Evolutionary conservation across 92 coral and sea anemone species (phyloP), one percentile per base, ranked within the genome.

Genomic region (Paragorgia papillata): DNA sequence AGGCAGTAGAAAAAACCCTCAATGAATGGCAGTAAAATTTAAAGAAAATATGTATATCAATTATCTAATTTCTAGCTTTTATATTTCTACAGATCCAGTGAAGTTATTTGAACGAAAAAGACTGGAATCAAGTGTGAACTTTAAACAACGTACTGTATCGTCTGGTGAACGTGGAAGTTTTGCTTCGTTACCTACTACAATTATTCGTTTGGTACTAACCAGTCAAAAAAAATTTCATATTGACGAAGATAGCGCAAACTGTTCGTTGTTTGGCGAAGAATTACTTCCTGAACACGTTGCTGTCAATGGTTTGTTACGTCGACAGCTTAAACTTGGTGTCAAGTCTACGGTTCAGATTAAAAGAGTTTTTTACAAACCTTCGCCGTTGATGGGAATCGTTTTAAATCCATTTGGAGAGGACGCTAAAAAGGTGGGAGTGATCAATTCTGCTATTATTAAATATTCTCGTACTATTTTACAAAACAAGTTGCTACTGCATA

Each of bases 351-450:
- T 87, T 39, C 86, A 62, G 69, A 30, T 92, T 44, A 66, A 69
- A 58, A 77, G 83, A 71, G 58, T 76, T 32, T 44, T 66, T 5
- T 73, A 73, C 46, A 74, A 68, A 25, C 87, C 98, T 62, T 81
- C 89, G 30, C 83, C 48, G 26, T 34, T 89, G 35, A 66, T 91
- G 70, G 98, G 98, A 12, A 74, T 94, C 59, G 83, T 94, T 37
- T 50, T 94, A 59, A 96, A 94, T 79, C 92, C 93, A 15, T 65
- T 60, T 39, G 85, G 78, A 69, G 79, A 79, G 9, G 54, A 71
- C 32, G 40, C 71, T 17, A 81, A 74, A 15, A 85, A 88, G 90
- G 96, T 90, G 62, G 31, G 64, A 9, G 31, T 9, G 18, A 30
- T 7, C 15, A 33, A 12, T 40, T 14, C 25, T 41, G 8, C 62